These are phyloP conservation scores for Drosophila sechellia DNA, from an alignment of 1,140 invertebrate genomes.

Conservation along the genomic window DNA sequence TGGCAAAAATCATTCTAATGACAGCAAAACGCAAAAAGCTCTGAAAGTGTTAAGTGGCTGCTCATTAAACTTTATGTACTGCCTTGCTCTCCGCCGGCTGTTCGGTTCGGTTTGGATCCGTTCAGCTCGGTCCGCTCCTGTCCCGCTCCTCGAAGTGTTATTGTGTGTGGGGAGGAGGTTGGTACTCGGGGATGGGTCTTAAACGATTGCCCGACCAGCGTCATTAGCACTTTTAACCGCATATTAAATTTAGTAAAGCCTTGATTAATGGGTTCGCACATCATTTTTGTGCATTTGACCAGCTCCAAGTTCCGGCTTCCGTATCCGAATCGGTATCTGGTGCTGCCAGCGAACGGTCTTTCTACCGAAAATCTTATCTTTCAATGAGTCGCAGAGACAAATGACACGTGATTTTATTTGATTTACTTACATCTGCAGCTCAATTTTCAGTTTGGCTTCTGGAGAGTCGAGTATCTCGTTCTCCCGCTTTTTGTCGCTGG, in stretches of 20 bases:
- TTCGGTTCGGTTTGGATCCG: constrained; percentile 22
- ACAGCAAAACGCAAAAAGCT: constrained; percentile 82
- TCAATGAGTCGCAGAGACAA: constrained; percentile 76
- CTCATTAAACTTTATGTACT: constrained; percentile 84
- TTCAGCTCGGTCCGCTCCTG: constrained; percentile 28
- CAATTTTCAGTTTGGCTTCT: constrained; percentile 83
- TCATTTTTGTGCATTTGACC: constrained; percentile 56
- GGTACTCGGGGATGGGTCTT: constrained; percentile 36
- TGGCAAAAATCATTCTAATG: constrained; percentile 83
- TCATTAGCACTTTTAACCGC: constrained; percentile 83
- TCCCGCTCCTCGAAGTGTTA: constrained; percentile 14
- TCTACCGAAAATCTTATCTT: constrained; percentile 79
- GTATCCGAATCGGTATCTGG: background rate
- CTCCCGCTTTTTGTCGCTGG: constrained; percentile 39
- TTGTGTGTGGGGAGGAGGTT: constrained; percentile 32
- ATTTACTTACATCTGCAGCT: constrained; percentile 84
- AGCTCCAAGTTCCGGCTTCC: constrained; percentile 13
- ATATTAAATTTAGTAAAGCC: constrained; percentile 81
- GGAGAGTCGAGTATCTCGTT: constrained; percentile 48
- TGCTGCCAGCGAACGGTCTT: background rate
- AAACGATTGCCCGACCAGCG: constrained; percentile 75
- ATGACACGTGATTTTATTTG: constrained; percentile 84
- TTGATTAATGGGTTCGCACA: constrained; percentile 72
- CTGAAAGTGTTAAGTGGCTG: constrained; percentile 84
- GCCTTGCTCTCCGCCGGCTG: constrained; percentile 26